These are phyloP conservation scores for Callimorpha dominula DNA, from an alignment of 2,888 invertebrate species.

Conservation along the genomic window DNA sequence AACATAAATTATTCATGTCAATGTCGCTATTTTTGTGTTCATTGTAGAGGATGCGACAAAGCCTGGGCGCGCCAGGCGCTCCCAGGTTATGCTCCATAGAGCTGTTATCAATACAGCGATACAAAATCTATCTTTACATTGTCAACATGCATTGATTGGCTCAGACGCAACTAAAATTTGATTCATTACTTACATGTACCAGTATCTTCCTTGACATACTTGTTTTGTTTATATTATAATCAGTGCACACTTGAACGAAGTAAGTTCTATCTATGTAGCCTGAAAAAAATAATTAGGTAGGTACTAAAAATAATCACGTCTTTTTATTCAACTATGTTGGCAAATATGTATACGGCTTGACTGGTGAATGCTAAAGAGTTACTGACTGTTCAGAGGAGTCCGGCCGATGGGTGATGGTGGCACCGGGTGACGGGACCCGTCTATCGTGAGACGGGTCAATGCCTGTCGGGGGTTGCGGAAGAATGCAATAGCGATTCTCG, in stretches of 20 bases:
- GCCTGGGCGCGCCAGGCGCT: conserved; percentile 45
- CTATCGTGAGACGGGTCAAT: too few relatives aligned
- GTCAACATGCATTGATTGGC: not conserved
- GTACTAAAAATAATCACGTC: not conserved
- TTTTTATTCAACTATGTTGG: not conserved
- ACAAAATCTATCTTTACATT: not conserved
- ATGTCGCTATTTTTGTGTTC: conserved; percentile 48
- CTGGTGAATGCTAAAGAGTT: not conserved
- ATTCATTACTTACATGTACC: not conserved
- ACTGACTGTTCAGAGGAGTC: too few relatives aligned
- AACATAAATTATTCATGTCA: conserved; percentile 51
- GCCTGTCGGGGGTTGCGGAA: too few relatives aligned
- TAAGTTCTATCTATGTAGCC: not conserved
- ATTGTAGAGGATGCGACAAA: conserved; percentile 40
- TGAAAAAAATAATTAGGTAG: not conserved
- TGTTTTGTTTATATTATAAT: not conserved
- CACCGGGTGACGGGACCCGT: too few relatives aligned
- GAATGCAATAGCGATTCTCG: too few relatives aligned
- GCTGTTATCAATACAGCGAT: conserved; percentile 23
- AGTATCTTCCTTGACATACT: not conserved
- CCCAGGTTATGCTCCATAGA: conserved; percentile 48
- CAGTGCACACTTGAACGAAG: not conserved
- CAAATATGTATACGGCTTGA: not conserved
- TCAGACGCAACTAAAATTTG: not conserved
- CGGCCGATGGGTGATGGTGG: too few relatives aligned